Conservation (phyloP, 2,888 invertebrate genomes). For the Byasa hedistus region DNA sequence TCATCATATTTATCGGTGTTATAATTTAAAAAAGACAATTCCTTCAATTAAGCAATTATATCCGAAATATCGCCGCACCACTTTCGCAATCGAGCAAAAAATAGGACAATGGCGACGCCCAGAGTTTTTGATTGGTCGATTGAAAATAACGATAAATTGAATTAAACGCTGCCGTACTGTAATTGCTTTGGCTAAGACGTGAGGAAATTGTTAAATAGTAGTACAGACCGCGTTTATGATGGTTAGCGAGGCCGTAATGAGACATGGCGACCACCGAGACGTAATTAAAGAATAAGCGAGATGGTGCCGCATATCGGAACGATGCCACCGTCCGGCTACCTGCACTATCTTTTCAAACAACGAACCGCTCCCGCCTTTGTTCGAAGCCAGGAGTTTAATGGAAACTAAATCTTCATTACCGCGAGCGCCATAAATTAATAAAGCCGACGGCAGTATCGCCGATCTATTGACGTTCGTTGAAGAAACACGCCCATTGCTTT, state of each 20-base stretch:
- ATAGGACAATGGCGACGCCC: too few species aligned
- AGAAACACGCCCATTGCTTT: neutral
- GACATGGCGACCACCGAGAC: constrained; percentile 31
- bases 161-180: constrained; percentile 16
- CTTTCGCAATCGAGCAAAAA: too few species aligned
- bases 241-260: constrained; percentile 24
- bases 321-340: constrained; percentile 59
- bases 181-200: constrained; percentile 19
- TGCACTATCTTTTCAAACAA: constrained; percentile 63
- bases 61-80: too few species aligned
- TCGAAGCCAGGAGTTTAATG: constrained; percentile 41
- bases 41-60: too few species aligned
- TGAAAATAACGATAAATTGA: constrained; percentile 24
- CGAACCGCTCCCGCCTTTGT: constrained; percentile 61
- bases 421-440: constrained; percentile 59
- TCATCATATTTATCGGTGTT: too few species aligned
- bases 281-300: constrained; percentile 40
- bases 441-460: constrained; percentile 48
- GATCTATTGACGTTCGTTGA: constrained; percentile 56
- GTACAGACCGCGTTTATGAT: constrained; percentile 26
- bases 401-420: constrained; percentile 74
- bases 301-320: constrained; percentile 44
- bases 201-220: constrained; percentile 23
- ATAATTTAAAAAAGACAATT: too few species aligned
- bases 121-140: neutral